Base-by-base conservation (phyloP, 2,797 vertebrate species). In the Lindbergichthys nudifrons region DNA sequence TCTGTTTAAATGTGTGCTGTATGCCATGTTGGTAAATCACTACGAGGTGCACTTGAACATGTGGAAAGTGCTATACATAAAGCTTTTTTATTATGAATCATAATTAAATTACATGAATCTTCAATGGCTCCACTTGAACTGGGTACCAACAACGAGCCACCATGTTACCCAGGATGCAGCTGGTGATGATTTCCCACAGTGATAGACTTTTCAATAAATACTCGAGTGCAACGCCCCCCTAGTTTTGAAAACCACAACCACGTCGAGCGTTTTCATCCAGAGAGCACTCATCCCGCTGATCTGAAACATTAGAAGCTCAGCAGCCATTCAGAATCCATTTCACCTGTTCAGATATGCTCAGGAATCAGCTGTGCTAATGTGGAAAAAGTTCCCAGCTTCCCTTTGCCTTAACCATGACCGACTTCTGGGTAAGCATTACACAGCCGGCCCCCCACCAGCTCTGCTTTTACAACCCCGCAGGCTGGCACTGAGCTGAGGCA, bases 401-500 rank as follows among this genome's bases (percentile, higher is more conserved):
- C 26, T 53, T 36, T 59, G 21, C 15, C 19, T 30, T 5, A 45
- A 77, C 68, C 57, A 2, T 10, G 16, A 39, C 56, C 3, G 9
- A 21, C 45, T 42, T 63, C 56, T 69, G 18, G 68, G 52, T 46
- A 18, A 9, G 70, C 45, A 19, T 1, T 45, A 58, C 30, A 2
- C 47, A 0, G 3, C 52, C 16, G 64, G 26, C 26, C 26, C 26
- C 26, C 26, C 26, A 23, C 10, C 23, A 2, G 30, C 60, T 48
- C 39, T 12, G 64, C 65, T 81, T 26, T 5, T 26, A 26, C 23
- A 26, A 26, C 26, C 26, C 74, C 43, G 54, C 0, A 69, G 51
- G 21, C 48, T 21, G 61, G 51, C 52, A 16, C 32, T 21, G 23
- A 61, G 75, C 77, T 80, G 77, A 87, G 69, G 30, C 64, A 53